Evolutionary conservation across 2,888 invertebrate genomes (phyloP).

Genomic region (Pseudococcus jackbeardsleyi): DNA sequence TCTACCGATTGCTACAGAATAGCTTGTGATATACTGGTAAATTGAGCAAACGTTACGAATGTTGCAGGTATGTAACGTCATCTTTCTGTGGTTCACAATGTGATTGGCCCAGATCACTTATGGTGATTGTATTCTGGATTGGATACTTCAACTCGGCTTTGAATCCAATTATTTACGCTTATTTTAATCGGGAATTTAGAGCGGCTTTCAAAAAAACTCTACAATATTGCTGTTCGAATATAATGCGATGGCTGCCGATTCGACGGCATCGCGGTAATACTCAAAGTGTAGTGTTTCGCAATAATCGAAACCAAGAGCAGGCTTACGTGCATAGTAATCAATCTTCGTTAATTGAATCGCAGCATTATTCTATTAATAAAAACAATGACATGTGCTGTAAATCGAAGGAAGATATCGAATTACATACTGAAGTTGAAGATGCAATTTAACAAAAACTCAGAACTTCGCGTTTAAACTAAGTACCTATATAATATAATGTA

Average conservation of each 20-base stretch:
- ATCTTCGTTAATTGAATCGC: slow-evolving; percentile 53
- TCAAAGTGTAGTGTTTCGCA: slow-evolving; percentile 42
- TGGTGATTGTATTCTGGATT: slow-evolving; percentile 95
- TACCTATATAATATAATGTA: too few relatives aligned
- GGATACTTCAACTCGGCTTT: slow-evolving; percentile 98
- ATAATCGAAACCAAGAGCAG: slow-evolving; percentile 35
- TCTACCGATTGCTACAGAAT: too few relatives aligned
- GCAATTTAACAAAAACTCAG: background rate
- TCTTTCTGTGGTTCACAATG: slow-evolving; percentile 79
- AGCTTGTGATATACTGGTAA: background rate
- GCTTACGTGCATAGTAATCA: slow-evolving; percentile 49
- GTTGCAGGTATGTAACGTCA: slow-evolving; percentile 84
- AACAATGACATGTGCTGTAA: slow-evolving; percentile 44
- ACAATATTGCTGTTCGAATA: slow-evolving; percentile 77
- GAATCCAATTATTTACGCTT: slow-evolving; percentile 97
- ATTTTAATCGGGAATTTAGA: slow-evolving; percentile 97
- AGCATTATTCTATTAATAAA: slow-evolving; percentile 35
- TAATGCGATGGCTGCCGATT: slow-evolving; percentile 68
- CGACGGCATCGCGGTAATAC: slow-evolving; percentile 53
- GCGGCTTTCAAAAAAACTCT: slow-evolving; percentile 93
- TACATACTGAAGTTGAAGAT: slow-evolving; percentile 58
- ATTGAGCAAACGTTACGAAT: slow-evolving; percentile 67
- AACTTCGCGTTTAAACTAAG: too few relatives aligned
- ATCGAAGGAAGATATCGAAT: slow-evolving; percentile 52
- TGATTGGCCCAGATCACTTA: slow-evolving; percentile 80